These are phyloP conservation scores for Drosophila neutralis DNA, from an alignment of 2,888 invertebrate species.

Conservation along the genomic window DNA sequence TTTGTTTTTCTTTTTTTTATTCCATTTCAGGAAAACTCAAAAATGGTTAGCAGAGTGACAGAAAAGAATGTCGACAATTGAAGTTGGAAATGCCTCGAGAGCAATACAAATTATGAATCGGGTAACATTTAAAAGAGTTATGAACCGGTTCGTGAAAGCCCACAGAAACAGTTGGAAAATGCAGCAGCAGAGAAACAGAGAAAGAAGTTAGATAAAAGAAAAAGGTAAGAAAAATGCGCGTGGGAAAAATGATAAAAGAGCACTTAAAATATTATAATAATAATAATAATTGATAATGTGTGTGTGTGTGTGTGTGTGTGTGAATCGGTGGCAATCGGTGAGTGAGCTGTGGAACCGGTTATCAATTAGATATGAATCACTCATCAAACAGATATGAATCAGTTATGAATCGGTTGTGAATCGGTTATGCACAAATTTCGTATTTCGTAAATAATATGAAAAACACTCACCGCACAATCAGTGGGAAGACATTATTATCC, in stretches of 20 bases:
- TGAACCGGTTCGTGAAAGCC: background rate
- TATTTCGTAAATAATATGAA: no score
- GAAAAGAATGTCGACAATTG: background rate
- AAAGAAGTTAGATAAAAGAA: background rate
- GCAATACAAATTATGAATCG: background rate
- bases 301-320: background rate
- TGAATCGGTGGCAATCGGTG: background rate
- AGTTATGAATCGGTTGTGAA: slow-evolving; percentile 13
- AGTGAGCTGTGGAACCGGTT: background rate
- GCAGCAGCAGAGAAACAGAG: background rate
- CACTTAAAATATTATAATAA: background rate
- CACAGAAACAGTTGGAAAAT: background rate
- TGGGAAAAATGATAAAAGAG: background rate
- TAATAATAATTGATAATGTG: background rate
- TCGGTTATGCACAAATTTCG: background rate
- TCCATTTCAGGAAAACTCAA: background rate
- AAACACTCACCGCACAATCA: slow-evolving; percentile 89
- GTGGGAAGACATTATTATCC: slow-evolving; percentile 88
- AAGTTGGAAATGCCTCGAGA: background rate
- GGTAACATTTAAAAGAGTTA: background rate
- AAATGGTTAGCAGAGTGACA: background rate
- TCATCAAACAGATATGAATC: background rate
- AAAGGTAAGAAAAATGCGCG: background rate
- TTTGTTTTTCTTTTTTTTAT: background rate
- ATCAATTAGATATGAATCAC: background rate